Evolutionary conservation across 2,113 vertebrate genomes (phyloP).

Genomic region (Geococcyx californianus): DNA sequence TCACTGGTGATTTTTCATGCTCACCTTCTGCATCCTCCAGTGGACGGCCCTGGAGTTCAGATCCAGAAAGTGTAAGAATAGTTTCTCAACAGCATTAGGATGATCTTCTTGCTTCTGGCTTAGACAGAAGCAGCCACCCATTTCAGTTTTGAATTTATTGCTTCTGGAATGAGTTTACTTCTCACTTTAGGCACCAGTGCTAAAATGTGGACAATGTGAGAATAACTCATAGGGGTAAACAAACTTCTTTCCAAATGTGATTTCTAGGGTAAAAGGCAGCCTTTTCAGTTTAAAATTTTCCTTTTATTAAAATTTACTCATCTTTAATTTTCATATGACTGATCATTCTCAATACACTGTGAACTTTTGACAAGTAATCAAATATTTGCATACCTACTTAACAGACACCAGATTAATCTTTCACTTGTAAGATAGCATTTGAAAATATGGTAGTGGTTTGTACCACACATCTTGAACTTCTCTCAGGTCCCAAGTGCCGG

Average conservation of each 20-base stretch:
- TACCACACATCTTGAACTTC: slow-evolving; percentile 5
- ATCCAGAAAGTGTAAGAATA: neutral
- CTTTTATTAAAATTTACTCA: neutral
- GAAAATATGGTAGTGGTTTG: slow-evolving; percentile 20
- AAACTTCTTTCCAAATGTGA: neutral
- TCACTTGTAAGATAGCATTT: neutral
- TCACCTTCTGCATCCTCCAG: neutral
- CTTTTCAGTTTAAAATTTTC: neutral
- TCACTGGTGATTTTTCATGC: neutral
- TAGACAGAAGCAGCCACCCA: neutral
- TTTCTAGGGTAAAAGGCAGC: neutral
- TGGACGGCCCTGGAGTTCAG: rapidly evolving
- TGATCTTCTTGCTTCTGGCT: neutral
- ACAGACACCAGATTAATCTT: slow-evolving; percentile 4
- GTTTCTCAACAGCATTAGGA: neutral
- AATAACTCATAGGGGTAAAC: neutral
- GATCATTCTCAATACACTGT: neutral
- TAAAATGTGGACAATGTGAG: neutral
- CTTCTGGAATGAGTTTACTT: neutral
- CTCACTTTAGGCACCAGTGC: neutral
- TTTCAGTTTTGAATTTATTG: neutral
- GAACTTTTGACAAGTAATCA: neutral
- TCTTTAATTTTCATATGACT: neutral
- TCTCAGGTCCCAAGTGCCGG: neutral
- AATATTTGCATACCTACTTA: neutral